A percentile compares a stretch with the other conserved stretches of the same genome.
These are phyloP conservation scores for Pissodes strobi DNA, from an alignment of 1,140 invertebrate species.

Conservation along the genomic window DNA sequence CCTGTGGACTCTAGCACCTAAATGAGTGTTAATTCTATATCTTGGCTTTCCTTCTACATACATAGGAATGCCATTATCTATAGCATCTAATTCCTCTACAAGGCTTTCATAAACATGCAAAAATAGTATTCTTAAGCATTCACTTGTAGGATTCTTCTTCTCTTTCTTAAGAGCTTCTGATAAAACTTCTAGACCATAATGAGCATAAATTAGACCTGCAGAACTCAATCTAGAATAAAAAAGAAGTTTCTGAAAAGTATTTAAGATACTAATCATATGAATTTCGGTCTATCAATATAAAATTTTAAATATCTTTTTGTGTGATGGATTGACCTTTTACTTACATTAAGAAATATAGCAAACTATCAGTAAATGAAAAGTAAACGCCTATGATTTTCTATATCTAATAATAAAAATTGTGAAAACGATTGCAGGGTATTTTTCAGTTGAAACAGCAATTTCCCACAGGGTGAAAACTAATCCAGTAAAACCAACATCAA, in stretches of 20 bases:
- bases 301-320: too few relatives aligned
- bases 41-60: constrained; percentile 73
- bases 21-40: constrained; percentile 79
- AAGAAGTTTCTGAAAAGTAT: too few relatives aligned
- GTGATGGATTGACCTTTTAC: too few relatives aligned
- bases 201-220: constrained; percentile 91
- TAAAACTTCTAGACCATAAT: constrained; percentile 86
- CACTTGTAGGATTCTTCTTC: constrained; percentile 54
- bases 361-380: too few relatives aligned
- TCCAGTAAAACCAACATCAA: too few relatives aligned
- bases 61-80: constrained; percentile 93
- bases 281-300: too few relatives aligned
- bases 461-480: too few relatives aligned
- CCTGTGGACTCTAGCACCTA: constrained; percentile 74
- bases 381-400: too few relatives aligned
- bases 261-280: background rate
- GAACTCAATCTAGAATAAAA: constrained; percentile 89
- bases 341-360: too few relatives aligned
- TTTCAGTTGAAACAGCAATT: too few relatives aligned
- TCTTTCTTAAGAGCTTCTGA: constrained; percentile 58
- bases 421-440: too few relatives aligned
- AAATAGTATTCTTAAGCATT: constrained; percentile 69
- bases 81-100: constrained; percentile 92
- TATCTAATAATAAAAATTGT: too few relatives aligned
- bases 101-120: constrained; percentile 87